A percentile compares a stretch with the other conserved stretches of the same genome.
These are phyloP conservation scores for Phrynocephalus versicolor DNA, from an alignment of 2,113 vertebrate genomes.

Conservation along the genomic window DNA sequence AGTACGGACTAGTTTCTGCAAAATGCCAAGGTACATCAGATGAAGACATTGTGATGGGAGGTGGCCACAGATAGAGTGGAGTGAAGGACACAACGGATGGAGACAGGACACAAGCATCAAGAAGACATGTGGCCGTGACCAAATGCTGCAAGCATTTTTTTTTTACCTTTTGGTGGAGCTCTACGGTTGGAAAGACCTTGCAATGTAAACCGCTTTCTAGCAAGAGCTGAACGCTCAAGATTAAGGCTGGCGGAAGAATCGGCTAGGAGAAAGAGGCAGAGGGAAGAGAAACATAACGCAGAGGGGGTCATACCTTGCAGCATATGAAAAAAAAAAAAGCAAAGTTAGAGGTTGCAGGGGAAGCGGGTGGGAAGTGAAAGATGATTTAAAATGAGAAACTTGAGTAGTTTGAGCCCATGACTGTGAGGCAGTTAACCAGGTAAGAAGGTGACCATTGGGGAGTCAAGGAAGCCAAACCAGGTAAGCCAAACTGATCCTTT, in stretches of 20 bases:
- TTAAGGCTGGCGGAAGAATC: slow-evolving; percentile 82
- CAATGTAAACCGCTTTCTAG: slow-evolving; percentile 90
- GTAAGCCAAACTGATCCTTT: slow-evolving; percentile 51
- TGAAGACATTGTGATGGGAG: not conserved
- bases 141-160: slow-evolving; percentile 10
- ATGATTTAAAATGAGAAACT: slow-evolving; percentile 38
- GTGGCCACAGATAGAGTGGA: slow-evolving; percentile 20
- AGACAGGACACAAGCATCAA: slow-evolving; percentile 49
- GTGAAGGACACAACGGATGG: slow-evolving; percentile 57
- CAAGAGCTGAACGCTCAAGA: slow-evolving; percentile 81
- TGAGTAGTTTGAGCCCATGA: slow-evolving; percentile 53
- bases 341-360: slow-evolving; percentile 41
- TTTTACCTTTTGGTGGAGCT: slow-evolving; percentile 88
- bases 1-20: too few relatives aligned
- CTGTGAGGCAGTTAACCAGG: slow-evolving; percentile 58
- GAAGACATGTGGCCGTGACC: slow-evolving; percentile 46
- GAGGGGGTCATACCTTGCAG: slow-evolving; percentile 64
- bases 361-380: not conserved
- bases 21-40: not conserved
- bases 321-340: slow-evolving; percentile 47
- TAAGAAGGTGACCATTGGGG: slow-evolving; percentile 34
- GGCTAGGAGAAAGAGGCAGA: slow-evolving; percentile 79
- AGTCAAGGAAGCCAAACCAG: slow-evolving; percentile 47
- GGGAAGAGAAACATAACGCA: slow-evolving; percentile 71
- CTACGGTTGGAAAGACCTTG: slow-evolving; percentile 90